Evolutionary conservation across 1,140 invertebrate genomes (phyloP).

Genomic region (Drosophila murphyi): DNA sequence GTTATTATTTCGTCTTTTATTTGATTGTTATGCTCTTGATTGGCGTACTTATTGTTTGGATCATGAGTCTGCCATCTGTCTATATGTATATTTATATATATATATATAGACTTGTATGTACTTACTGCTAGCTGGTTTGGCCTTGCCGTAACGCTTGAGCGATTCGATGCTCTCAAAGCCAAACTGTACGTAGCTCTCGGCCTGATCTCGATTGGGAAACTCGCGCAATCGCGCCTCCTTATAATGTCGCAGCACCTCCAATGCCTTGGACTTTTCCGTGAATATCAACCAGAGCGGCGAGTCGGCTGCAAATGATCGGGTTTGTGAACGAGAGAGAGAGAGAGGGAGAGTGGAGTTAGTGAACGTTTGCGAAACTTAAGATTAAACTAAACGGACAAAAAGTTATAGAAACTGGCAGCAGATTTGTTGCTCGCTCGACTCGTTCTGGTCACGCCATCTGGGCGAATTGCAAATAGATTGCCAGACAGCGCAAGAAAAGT

Average conservation of each 20-base stretch:
- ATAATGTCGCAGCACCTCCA: slow-evolving; percentile 89
- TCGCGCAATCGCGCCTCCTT: slow-evolving; percentile 91
- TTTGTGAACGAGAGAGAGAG: slow-evolving; percentile 5
- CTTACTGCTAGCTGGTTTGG: slow-evolving; percentile 61
- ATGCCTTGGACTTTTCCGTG: slow-evolving; percentile 88
- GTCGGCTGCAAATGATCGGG: slow-evolving; percentile 50
- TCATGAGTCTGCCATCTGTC: background rate
- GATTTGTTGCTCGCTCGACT: background rate
- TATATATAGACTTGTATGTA: slow-evolving; percentile 2
- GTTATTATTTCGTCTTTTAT: background rate
- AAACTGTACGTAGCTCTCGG: slow-evolving; percentile 88
- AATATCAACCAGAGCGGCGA: slow-evolving; percentile 86
- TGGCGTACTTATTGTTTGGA: background rate
- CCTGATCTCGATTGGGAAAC: slow-evolving; percentile 89
- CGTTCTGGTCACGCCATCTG: slow-evolving; percentile 66
- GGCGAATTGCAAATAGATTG: slow-evolving; percentile 33
- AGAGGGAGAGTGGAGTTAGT: background rate
- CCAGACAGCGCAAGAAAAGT: slow-evolving; percentile 49
- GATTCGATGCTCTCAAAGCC: slow-evolving; percentile 85
- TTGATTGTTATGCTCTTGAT: background rate
- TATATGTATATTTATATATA: background rate
- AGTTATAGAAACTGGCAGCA: slow-evolving; percentile 16
- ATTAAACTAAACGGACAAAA: slow-evolving; percentile 25
- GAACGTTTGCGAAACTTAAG: background rate
- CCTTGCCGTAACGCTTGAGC: slow-evolving; percentile 53